Percentiles rank a stretch among this genome's conserved stretches.
phyloP scores from a whole-genome alignment of 2,797 vertebrate species.

The Pangasius macronema region DNA sequence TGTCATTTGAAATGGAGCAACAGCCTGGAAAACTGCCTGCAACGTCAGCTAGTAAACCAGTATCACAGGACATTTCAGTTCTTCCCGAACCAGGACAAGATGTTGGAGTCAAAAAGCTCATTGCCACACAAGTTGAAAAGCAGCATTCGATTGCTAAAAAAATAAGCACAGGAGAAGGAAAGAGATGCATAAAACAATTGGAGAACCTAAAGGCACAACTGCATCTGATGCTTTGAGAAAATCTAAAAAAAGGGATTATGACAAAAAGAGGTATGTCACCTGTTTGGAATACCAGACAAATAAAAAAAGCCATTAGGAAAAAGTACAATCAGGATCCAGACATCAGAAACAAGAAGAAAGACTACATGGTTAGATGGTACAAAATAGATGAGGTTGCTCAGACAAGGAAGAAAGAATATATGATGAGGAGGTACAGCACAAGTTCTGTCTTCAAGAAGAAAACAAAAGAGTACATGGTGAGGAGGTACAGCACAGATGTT shows the following conservation, averaged over 20 bases:
- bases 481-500: too few species aligned
- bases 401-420: not conserved
- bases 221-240: not conserved
- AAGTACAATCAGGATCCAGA: not conserved
- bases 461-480: not conserved
- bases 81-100: not conserved
- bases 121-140: too few species aligned
- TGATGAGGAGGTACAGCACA: not conserved
- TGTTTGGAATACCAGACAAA: not conserved
- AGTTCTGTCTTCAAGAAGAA: not conserved
- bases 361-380: not conserved
- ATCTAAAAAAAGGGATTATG: not conserved
- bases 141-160: not conserved
- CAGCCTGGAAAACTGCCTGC: not conserved
- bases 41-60: not conserved
- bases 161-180: not conserved
- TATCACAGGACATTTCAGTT: not conserved
- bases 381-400: not conserved
- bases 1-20: constrained; percentile 21
- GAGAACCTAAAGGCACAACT: too few species aligned
- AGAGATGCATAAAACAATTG: not conserved
- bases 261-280: not conserved
- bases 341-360: not conserved
- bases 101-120: not conserved
- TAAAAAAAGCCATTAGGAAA: not conserved